Evolutionary conservation across 2,888 invertebrate species (phyloP), one percentile per base, ranked within the genome.

Genomic region (Bursaphelenchus okinawaensis): DNA sequence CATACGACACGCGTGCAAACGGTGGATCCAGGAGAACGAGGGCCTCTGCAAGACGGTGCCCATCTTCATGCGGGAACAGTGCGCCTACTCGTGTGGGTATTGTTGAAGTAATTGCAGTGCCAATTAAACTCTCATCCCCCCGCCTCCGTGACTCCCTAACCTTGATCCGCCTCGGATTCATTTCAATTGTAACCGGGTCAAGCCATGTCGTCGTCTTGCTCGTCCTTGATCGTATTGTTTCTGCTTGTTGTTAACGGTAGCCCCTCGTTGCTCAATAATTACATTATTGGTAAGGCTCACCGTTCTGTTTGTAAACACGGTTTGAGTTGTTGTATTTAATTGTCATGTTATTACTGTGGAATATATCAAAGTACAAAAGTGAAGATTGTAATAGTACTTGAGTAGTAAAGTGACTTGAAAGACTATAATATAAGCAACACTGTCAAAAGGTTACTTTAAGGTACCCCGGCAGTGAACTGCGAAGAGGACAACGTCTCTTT

Each of bases 391-490:
- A n/a, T n/a, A n/a, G n/a, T n/a, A n/a, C n/a, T n/a, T n/a, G n/a
- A n/a, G n/a, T n/a, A n/a, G n/a, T n/a, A n/a, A n/a, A n/a, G n/a
- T n/a, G n/a, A n/a, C n/a, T n/a, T n/a, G n/a, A n/a, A n/a, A n/a
- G n/a, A n/a, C n/a, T n/a, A n/a, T n/a, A n/a, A n/a, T 4, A n/a
- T 40, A 40, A 16, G 40, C n/a, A 40, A 40, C n/a, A 16, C n/a
- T 40, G 6, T 40, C 40, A 40, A 40, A n/a, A 40, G 40, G n/a
- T n/a, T 59, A 19, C 52, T 69, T 73, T 31, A 57, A 81, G 81
- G 79, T 16, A 76, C 75, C 0, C 81, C 81, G 2, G 74, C 76
- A 65, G 81, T 81, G 23, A 68, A 78, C n/a, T 81, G 81, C 63
- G 77, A 72, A 23, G 81, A 81, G 55, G 77, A 80, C 65, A 75